A percentile compares a stretch with the other conserved stretches of the same genome.
phyloP scores from a whole-genome alignment of 2,113 vertebrate genomes.

The Elaphurus davidianus region DNA sequence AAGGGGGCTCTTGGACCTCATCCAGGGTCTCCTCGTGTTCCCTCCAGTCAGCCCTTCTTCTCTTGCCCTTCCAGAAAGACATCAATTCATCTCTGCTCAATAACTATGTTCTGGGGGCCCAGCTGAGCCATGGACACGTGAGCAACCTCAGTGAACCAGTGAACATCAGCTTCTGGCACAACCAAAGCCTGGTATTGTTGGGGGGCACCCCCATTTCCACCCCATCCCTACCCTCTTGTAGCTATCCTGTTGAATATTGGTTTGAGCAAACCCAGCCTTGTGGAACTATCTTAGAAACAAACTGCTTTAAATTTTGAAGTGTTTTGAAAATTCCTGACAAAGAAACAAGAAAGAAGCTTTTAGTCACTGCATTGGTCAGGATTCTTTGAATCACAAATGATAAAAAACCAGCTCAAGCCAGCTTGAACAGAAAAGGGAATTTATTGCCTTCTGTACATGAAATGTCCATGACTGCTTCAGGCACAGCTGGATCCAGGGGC shows the following conservation, averaged over 20 bases:
- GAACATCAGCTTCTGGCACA: conserved; percentile 75
- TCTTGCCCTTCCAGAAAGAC: conserved; percentile 41
- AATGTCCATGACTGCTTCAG: not conserved
- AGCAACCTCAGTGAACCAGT: not conserved
- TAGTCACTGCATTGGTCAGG: not conserved
- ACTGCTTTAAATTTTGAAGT: not conserved
- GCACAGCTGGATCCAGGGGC: not conserved
- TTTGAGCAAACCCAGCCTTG: not conserved
- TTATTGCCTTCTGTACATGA: not conserved
- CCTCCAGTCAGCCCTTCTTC: not conserved
- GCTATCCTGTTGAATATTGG: not conserved
- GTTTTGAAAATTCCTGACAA: not conserved
- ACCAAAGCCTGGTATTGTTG: conserved; percentile 57
- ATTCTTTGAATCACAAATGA: not conserved
- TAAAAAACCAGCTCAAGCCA: not conserved
- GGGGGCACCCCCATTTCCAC: rapidly evolving
- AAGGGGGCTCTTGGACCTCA: not conserved
- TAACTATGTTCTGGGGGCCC: conserved; percentile 68
- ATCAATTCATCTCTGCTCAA: conserved; percentile 60
- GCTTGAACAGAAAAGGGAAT: not conserved
- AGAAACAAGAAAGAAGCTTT: not conserved
- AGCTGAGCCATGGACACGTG: not conserved
- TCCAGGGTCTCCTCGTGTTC: not conserved
- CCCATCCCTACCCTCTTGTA: not conserved
- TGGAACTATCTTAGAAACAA: not conserved